Base-by-base conservation (phyloP, 64 coral and sea anemone species). In the Montipora cactus region DNA sequence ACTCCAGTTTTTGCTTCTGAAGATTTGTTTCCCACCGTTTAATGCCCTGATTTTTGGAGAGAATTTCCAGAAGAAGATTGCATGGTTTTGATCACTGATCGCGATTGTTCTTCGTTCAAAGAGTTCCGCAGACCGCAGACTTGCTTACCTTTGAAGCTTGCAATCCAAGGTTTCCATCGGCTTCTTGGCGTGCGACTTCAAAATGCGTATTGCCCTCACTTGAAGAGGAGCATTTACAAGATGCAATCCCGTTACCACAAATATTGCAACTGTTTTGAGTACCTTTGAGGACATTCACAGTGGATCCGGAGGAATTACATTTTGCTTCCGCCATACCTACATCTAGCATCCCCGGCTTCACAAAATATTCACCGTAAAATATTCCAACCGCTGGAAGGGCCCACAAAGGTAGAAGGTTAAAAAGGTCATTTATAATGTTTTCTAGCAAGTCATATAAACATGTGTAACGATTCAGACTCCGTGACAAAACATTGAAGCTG, bases 301-400 rank as follows among this genome's bases (percentile, higher is more conserved):
- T 51, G 47, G 82, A 37, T 37, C 37, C 4, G 47, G 66, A 70
- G 7, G 67, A 21, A 72, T 5, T 47, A 13, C 12, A 11, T 47
- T 9, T 16, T 21, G 49, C 64, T 86, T 86, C 82, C 82, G 66
- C 64, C 82, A 72, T 86, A 47, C 47, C 44, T 37, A 37, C 37
- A 37, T 37, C 1, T 10, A 0, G 19, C 8, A 45, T 46, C 4
- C 3, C 3, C 14, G 6, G 7, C 4, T 5, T 5, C 15, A 19
- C 12, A 3, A 46, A 67, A 2, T 67, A 3, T 70, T 72, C 46
- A 0, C 19, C 45, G 45, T 37, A 37, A 37, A 37, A 12, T 52
- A 71, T 51, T 50, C 68, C 8, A 71, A 2, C 18, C 66, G 1
- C 10, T 49, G 4, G 19, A 86, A 47, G 19, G 8, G 7, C 13